A percentile compares a stretch with the other conserved stretches of the same genome.
Conservation (phyloP, 2,113 vertebrate genomes). For the Carassius auratus region DNA sequence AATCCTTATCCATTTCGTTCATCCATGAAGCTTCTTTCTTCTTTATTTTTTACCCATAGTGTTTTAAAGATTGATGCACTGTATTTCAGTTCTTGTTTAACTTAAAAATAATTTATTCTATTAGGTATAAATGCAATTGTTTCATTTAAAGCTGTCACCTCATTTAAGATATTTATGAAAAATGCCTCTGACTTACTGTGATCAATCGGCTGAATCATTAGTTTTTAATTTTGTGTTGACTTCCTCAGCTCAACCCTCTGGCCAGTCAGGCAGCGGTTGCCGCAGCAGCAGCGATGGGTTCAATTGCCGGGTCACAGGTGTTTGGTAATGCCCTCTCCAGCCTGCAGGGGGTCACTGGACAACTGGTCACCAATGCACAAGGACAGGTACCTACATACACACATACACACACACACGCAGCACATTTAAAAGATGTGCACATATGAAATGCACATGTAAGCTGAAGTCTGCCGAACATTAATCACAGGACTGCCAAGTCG, state of each 20-base stretch:
- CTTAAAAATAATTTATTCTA: background rate
- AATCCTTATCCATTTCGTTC: background rate
- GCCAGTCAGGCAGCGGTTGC: constrained; percentile 93
- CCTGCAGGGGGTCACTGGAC: constrained; percentile 94
- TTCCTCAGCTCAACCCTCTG: constrained; percentile 90
- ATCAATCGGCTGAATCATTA: constrained; percentile 19
- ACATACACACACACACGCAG: background rate
- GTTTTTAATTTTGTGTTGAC: constrained; percentile 9
- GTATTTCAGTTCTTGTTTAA: background rate
- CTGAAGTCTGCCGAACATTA: background rate
- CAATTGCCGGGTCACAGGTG: constrained; percentile 91
- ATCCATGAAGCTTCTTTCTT: background rate
- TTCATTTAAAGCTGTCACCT: background rate
- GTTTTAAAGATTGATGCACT: background rate
- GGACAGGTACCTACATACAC: constrained; percentile 84
- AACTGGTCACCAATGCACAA: constrained; percentile 99
- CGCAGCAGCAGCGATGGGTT: constrained; percentile 87
- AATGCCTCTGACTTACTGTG: background rate
- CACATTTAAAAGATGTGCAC: background rate
- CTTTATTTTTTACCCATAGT: background rate
- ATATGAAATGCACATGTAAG: background rate
- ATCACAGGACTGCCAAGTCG: background rate
- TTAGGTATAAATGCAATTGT: background rate
- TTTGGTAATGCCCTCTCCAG: constrained; percentile 93
- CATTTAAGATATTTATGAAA: background rate